Evolutionary conservation across 2,113 vertebrate genomes (phyloP).

Genomic region (Carollia perspicillata): DNA sequence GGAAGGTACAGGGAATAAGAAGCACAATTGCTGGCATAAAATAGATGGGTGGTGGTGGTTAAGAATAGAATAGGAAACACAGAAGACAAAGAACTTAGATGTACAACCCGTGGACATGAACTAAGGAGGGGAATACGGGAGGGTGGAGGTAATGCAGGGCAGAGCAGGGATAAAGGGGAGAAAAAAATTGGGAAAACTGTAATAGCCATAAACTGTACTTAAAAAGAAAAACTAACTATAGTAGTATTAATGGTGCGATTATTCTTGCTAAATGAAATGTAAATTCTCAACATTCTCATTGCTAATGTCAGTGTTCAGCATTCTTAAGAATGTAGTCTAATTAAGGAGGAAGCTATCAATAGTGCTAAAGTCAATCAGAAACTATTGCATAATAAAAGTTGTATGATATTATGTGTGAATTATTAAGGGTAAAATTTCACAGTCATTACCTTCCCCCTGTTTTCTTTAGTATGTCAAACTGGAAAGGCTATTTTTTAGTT

Average conservation of each 20-base stretch:
- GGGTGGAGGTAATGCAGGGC: too few relatives aligned
- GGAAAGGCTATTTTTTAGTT: neutral
- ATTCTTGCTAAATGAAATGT: neutral
- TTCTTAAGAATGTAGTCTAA: conserved; percentile 11
- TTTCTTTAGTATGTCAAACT: neutral
- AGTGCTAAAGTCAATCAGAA: neutral
- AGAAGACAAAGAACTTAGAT: too few relatives aligned
- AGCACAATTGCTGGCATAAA: too few relatives aligned
- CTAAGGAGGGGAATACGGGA: too few relatives aligned
- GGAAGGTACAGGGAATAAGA: too few relatives aligned
- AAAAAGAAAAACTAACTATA: neutral
- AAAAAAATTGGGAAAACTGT: too few relatives aligned
- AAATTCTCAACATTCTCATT: neutral
- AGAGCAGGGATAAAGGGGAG: too few relatives aligned
- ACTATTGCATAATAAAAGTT: neutral
- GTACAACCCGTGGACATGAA: too few relatives aligned
- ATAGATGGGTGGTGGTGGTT: too few relatives aligned
- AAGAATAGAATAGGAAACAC: too few relatives aligned
- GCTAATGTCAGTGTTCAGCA: neutral
- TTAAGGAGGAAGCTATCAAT: neutral
- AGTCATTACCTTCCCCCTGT: neutral
- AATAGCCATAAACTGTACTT: too few relatives aligned
- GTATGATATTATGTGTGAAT: neutral
- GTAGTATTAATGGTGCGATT: neutral
- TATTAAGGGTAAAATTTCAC: neutral